Evolutionary conservation across 2,113 vertebrate species (phyloP), one percentile per base, ranked within the genome.

Genomic region (Aramus guarauna): DNA sequence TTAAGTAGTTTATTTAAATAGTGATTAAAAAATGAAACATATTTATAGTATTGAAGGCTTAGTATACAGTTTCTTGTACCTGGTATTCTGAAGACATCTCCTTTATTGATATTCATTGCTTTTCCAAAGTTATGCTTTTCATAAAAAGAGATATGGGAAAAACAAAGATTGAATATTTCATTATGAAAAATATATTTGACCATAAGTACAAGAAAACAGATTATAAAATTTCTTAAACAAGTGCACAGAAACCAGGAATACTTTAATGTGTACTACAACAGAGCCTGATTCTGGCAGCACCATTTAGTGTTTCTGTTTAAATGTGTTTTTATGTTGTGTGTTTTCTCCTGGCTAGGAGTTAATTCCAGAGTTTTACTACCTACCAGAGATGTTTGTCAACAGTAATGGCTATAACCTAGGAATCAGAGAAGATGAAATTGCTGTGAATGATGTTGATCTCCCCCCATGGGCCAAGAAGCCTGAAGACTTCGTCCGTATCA

Each of bases 371-470:
- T 99, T 99, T 98, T 99, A 99, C 98, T 99, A 99, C 97, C 98
- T 99, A 66, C 99, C 99, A 0, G 99, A 99, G 98, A 99, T 99
- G 99, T 99, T 99, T 96, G 99, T 99, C 95, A 99, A 99, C 98
- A 99, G 98, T 89, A 99, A 99, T 43, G 98, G 98, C 47, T 99
- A 99, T 96, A 98, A 98, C 90, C 97, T 99, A 75, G 99, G 99
- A 20, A 97, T 99, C 96, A 98, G 99, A 93, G 99, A 99, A 89
- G 99, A 99, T 88, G 97, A 99, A 73, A 96, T 94, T 41, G 97
- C 98, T 84, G 99, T 99, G 58, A 98, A 99, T 96, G 99, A 99
- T 7, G 99, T 99, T 72, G 99, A 99, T 82, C 98, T 99, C 73
- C 99, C 99, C 4, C 98, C 98, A 5, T 99, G 99, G 99, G 99